These are phyloP conservation scores for Moxostoma hubbsi DNA, from an alignment of 2,797 vertebrate genomes.

Conservation along the genomic window DNA sequence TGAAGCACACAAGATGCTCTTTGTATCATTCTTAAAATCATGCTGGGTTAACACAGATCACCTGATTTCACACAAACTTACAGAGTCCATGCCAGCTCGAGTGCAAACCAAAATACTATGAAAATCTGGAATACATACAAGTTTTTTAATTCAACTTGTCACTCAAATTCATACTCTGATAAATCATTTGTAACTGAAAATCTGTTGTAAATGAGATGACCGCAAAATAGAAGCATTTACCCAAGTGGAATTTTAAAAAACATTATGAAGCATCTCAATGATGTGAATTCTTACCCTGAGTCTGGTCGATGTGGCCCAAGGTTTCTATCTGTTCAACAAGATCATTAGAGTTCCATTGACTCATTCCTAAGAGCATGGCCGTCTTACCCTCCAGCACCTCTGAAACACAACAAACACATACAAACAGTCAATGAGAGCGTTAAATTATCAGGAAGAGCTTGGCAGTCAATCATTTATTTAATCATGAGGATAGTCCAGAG, in stretches of 20 bases:
- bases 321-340: conserved; percentile 98
- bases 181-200: no score
- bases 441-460: not conserved
- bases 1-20: no score
- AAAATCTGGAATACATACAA: no score
- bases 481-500: not conserved
- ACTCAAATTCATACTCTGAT: no score
- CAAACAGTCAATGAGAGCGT: conserved; percentile 33
- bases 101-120: no score
- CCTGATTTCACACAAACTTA: no score
- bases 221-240: not conserved
- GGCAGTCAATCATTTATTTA: conserved; percentile 23
- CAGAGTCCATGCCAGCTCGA: no score
- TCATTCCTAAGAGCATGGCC: conserved; percentile 96
- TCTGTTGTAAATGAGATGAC: no score
- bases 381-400: conserved; percentile 94
- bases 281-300: conserved; percentile 79
- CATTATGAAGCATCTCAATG: no score
- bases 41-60: no score
- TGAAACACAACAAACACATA: conserved; percentile 75
- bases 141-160: no score
- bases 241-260: not conserved
- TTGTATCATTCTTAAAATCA: no score
- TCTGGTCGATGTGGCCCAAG: conserved; percentile 89
- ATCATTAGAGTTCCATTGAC: conserved; percentile 99